Evolutionary conservation across 2,113 vertebrate species (phyloP), one percentile per base, ranked within the genome.

Genomic region (Sinosuthora webbiana): DNA sequence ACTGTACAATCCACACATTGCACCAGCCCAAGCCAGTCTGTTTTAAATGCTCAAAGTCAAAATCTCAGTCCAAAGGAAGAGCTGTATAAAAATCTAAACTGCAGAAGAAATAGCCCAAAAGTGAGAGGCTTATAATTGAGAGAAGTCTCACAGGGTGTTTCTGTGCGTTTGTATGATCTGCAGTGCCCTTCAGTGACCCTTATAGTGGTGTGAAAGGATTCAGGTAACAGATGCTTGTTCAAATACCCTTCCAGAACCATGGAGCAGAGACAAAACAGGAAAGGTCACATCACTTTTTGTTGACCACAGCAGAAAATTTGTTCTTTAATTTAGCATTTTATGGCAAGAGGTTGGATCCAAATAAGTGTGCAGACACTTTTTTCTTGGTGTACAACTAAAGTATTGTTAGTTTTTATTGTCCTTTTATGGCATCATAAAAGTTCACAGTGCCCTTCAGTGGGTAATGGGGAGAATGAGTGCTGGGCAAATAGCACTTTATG

Each of bases 331-430:
- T 87, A 69, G 23, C 20, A 33, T 52, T 77, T 93, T 64, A 73
- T 62, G 30, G 47, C 39, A 64, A 89, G 45, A 68, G 47, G 11
- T 81, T 90, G 65, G 53, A 52, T 79, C 57, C 63, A 62, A 84
- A 45, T 57, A 89, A 83, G 57, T 15, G 2, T 57, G 49, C 85
- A 64, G 76, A 90, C 69, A 73, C 69, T 45, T 96, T 89, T 83
- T 93, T 92, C 85, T 70, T 78, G 49, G 65, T 57, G 59, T 42
- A 93, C 85, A 96, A 79, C 73, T 79, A 3, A 89, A 75, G 76
- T 81, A 94, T 89, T 93, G 93, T 93, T 96, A 53, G 41, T 65
- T 93, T 96, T 96, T 95, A 95, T 93, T 90, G 49, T 77, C 37
- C 49, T 95, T 93, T 90, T 94, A 96, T 94, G 49, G n/a, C 73